Conservation (phyloP, 1,140 invertebrate species). For the Zeugodacus cucurbitae region DNA sequence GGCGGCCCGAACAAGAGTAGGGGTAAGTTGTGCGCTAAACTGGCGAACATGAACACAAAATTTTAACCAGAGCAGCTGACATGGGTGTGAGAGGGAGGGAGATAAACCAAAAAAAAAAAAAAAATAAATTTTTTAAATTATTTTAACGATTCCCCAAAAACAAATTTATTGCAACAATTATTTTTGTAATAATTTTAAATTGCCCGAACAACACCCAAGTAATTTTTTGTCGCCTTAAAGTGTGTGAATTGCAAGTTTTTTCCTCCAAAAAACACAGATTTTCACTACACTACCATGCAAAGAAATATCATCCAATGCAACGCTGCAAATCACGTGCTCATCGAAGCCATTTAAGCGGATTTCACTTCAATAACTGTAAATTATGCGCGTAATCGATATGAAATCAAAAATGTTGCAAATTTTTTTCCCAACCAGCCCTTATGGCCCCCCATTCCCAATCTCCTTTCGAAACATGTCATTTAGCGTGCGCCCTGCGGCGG, state of each 20-base stretch:
- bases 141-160: not conserved
- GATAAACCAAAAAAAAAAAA: not conserved
- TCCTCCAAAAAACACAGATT: too few relatives aligned
- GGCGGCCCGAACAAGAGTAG: not conserved
- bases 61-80: not conserved
- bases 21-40: not conserved
- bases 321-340: not conserved
- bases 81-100: not conserved
- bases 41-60: not conserved
- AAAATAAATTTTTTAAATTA: not conserved
- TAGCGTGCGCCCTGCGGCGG: not conserved
- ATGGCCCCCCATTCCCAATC: not conserved
- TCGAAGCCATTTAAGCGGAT: not conserved
- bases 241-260: not conserved
- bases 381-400: not conserved
- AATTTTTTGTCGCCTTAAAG: not conserved
- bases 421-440: not conserved
- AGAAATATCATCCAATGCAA: not conserved
- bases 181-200: not conserved
- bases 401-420: not conserved
- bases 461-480: not conserved
- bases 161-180: too few relatives aligned
- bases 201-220: not conserved
- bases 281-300: not conserved
- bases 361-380: not conserved